Conservation (phyloP, 2,113 vertebrate genomes). For the Leucopsar rothschildi region DNA sequence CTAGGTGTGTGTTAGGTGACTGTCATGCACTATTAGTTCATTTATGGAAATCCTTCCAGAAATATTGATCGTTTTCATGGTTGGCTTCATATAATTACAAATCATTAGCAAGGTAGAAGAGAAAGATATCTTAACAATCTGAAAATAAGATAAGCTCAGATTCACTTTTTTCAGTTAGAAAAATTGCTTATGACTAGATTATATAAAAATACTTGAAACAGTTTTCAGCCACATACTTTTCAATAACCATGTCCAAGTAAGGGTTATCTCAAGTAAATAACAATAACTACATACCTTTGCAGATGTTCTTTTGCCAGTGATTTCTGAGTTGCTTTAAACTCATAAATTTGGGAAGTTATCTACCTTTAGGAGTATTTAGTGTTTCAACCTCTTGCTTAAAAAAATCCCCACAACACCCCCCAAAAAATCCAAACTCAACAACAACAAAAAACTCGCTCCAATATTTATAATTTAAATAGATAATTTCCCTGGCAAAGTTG, state of each 20-base stretch:
- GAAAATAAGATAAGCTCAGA: neutral
- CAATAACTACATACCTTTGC: neutral
- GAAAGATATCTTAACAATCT: conserved; percentile 14
- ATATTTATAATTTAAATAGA: neutral
- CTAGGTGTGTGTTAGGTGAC: neutral
- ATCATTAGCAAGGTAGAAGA: conserved; percentile 18
- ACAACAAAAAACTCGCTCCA: neutral
- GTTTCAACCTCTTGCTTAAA: neutral
- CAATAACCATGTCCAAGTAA: neutral
- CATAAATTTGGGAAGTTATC: neutral
- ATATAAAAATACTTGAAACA: neutral
- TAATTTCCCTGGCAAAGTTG: neutral
- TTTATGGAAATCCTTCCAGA: conserved; percentile 36
- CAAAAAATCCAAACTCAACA: neutral
- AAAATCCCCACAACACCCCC: rapidly evolving
- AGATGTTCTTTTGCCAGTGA: neutral
- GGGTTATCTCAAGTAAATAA: neutral
- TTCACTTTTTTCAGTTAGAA: neutral
- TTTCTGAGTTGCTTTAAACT: neutral
- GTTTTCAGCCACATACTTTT: neutral
- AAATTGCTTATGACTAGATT: neutral
- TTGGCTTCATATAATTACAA: conserved; percentile 29
- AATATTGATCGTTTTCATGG: conserved; percentile 38
- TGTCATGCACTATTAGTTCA: conserved; percentile 26
- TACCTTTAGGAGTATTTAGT: neutral